A percentile compares a stretch with the other conserved stretches of the same genome.
Conservation (phyloP, 2,113 vertebrate genomes). For the Plecotus auritus region DNA sequence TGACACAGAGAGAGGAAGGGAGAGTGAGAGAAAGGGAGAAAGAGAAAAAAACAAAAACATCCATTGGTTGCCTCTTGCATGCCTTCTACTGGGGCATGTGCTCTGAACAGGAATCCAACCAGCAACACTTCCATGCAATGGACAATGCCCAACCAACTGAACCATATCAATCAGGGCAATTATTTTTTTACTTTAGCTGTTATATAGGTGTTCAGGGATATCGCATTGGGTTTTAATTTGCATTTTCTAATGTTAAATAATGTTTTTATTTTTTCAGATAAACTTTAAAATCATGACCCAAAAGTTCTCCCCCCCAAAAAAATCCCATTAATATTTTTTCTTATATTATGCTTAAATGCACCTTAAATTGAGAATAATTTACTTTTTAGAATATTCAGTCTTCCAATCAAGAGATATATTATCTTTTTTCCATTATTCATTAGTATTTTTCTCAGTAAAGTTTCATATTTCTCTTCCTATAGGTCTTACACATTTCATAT, state of each 20-base stretch:
- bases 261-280: not conserved
- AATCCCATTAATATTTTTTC: not conserved
- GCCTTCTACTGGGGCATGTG: too few relatives aligned
- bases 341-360: not conserved
- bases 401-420: not conserved
- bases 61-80: too few relatives aligned
- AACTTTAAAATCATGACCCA: constrained; percentile 38
- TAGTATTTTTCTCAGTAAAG: not conserved
- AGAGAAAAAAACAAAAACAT: too few relatives aligned
- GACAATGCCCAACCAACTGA: too few relatives aligned
- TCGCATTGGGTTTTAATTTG: not conserved
- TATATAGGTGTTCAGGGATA: not conserved
- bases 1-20: not conserved
- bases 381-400: not conserved
- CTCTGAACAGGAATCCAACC: too few relatives aligned
- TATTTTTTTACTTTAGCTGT: not conserved
- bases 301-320: not conserved
- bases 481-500: not conserved
- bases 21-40: too few relatives aligned
- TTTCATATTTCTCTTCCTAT: not conserved
- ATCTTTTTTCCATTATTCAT: not conserved
- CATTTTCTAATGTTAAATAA: not conserved
- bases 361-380: not conserved
- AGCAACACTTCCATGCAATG: too few relatives aligned
- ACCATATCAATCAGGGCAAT: not conserved